Evolutionary conservation across 2,888 invertebrate species (phyloP).

Genomic region (Lasiommata megera): DNA sequence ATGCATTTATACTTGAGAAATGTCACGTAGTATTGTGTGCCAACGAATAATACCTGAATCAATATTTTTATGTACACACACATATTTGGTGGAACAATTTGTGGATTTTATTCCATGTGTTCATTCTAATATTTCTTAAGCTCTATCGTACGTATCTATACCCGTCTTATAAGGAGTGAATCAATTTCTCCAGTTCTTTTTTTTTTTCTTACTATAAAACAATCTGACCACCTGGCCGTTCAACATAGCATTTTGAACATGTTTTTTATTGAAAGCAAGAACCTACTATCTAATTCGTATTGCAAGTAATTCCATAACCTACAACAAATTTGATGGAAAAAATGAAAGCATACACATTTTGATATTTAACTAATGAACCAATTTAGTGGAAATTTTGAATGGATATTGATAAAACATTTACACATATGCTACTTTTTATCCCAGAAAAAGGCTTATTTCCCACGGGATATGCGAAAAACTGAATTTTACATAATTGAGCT

Average conservation of each 20-base stretch:
- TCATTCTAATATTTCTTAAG: conserved; percentile 37
- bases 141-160: conserved; percentile 40
- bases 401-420: too few species aligned
- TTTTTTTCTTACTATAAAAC: conserved; percentile 50
- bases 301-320: not conserved
- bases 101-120: not conserved
- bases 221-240: conserved; percentile 46
- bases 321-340: too few species aligned
- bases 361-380: too few species aligned
- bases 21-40: conserved; percentile 25
- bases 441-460: too few species aligned
- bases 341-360: too few species aligned
- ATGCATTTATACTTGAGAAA: conserved; percentile 6
- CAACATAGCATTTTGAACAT: conserved; percentile 12
- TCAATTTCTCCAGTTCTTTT: conserved; percentile 57
- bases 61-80: too few species aligned
- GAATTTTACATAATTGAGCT: too few species aligned
- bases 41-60: conserved; percentile 10
- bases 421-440: too few species aligned
- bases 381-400: too few species aligned
- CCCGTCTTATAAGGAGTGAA: conserved; percentile 49
- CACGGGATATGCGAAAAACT: too few species aligned
- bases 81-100: too few species aligned
- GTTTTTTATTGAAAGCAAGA: conserved; percentile 24
- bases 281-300: too few species aligned